Evolutionary conservation across 1,140 invertebrate species (phyloP), one percentile per base, ranked within the genome.

Genomic region (Drosophila kikkawai): DNA sequence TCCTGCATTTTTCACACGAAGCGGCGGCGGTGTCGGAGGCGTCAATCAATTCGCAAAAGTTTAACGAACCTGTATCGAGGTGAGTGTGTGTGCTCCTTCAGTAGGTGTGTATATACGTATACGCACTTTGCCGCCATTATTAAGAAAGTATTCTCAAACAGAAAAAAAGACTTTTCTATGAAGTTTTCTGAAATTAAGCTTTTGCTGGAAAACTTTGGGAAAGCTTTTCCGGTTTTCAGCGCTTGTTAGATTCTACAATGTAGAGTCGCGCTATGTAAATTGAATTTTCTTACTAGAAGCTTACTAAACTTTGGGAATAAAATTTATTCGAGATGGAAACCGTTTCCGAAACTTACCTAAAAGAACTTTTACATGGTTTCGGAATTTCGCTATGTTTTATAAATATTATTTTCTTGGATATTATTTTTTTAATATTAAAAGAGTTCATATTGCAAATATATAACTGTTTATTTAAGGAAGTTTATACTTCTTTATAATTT

Each of bases 21-120:
- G 17, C 17, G 51, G 29, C 17, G 48, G 4, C 29, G 50, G 3
- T 19, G 34, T 12, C 29, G 29, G 50, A 12, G 29, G 67, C 80
- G 68, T 80, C 84, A 90, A 88, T 75, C 77, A 70, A 75, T 79
- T 66, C 60, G 56, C 60, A 71, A 90, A 85, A 88, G 85, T 88
- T 88, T 81, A 88, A 88, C 81, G 85, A 88, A 88, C 85, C 74
- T 85, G 58, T 50, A 19, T 29, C 9, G 6, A 6, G 48, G 26
- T 36, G 34, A 3, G 12, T 57, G 36, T 17, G 41, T 47, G 55
- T 26, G 36, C 17, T 37, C 19, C 51, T 50, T 50, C 39, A 37
- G 41, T 63, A 17, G 47, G 47, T 26, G 36, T 66, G 69, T 75
- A 59, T 69, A 66, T 66, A 76, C 75, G 69, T 69, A 66, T 66